Evolutionary conservation across 2,113 vertebrate genomes (phyloP), one percentile per base, ranked within the genome.

Genomic region (Rhynchopsitta pachyrhyncha): DNA sequence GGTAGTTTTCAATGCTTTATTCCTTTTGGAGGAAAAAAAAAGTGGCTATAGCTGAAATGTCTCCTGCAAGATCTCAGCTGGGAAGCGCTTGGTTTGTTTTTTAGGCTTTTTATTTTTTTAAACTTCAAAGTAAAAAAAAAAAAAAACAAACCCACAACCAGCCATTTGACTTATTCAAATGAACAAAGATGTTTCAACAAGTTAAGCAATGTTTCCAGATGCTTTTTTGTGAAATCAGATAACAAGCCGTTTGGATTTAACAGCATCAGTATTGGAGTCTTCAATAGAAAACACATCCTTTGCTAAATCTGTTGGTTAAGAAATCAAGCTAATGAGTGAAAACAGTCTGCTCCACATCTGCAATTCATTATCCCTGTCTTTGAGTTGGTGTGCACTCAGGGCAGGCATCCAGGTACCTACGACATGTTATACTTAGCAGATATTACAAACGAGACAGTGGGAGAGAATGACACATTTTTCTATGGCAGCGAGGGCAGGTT

Each of bases 271-370:
- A 74, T 82, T 37, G 66, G 57, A 92, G 74, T 73, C 86, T 93
- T 94, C 91, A 84, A 84, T 2, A 88, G 89, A 70, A 91, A 94
- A 94, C 81, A 91, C 82, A 88, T 88, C 95, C 76, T 95, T 81
- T 86, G 79, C 93, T 95, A 94, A 95, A 86, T 88, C 92, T 86
- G 52, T 73, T 86, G 79, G 88, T 93, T 92, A 94, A 95, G 86
- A 95, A 95, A 95, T 95, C 91, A 96, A 81, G 93, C 80, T 94
- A 97, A 96, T 94, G 97, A 95, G 89, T 37, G 76, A 90, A 95
- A 96, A 82, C 89, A 95, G 92, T 79, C 92, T 83, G 85, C 37
- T 93, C 85, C 85, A 69, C 95, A 95, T 96, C 95, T 96, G 95
- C 91, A 95, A 35, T 94, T 96, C 77, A 91, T 97, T 97, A 94